Evolutionary conservation across 2,113 vertebrate species (phyloP), one percentile per base, ranked within the genome.

Genomic region (Phocoena phocoena): DNA sequence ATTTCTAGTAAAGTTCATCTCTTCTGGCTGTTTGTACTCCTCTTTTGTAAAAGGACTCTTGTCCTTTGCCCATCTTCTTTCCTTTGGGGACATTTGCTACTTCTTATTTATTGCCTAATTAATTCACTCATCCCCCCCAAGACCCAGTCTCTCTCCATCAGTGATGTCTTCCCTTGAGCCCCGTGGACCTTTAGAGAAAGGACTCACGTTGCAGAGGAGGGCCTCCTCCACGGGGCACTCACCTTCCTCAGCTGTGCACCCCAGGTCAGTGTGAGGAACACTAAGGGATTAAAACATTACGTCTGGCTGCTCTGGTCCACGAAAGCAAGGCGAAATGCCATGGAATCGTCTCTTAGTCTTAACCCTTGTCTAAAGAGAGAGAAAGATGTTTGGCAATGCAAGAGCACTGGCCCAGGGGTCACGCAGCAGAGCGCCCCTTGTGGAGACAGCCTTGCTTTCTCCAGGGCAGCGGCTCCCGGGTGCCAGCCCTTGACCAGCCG

Each of bases 361-460:
- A 79, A 80, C 21, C 44, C 6, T 33, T 65, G 20, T n/a, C 67
- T 41, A 33, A 67, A 36, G 55, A 77, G 65, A 88, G n/a, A 67
- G 12, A 44, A 47, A 18, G 41, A 25, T 26, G 6, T 68, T 87
- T 83, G 73, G 62, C 33, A 60, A 25, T 23, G 15, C 8, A 36
- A 28, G 68, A 62, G 17, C 44, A 9, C 20, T 31, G 38, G 50
- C n/a, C 60, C 5, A 3, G 8, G n/a, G 28, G 55, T 11, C 0
- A 3, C n/a, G 44, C 18, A 20, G 60, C 6, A 9, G 26, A 8
- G 10, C 1, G 3, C n/a, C 65, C 10, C 8, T 1, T 0, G 2
- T 3, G 17, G 63, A 80, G 79, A 25, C n/a, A 14, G 41, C 11
- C 63, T 77, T 8, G 23, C 28, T 62, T 74, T 68, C 55, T 81